phyloP scores from a whole-genome alignment of 2,888 invertebrate species.

The Hymenopus coronatus region DNA sequence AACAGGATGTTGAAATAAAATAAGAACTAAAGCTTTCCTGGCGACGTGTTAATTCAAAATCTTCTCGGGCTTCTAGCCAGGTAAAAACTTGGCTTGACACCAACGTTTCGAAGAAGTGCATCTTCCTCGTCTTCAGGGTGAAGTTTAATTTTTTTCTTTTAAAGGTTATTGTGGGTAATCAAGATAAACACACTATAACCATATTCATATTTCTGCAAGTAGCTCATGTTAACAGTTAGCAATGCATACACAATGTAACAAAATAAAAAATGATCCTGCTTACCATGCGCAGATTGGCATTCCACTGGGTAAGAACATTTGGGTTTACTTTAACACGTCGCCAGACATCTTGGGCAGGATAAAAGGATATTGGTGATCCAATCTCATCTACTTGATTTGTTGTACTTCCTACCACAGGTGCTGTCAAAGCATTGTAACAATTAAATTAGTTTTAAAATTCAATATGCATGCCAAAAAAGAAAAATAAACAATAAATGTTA shows the following conservation, averaged over 20 bases:
- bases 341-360: constrained; percentile 55
- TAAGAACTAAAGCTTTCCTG: too few relatives aligned
- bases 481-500: too few relatives aligned
- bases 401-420: constrained; percentile 42
- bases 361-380: constrained; percentile 48
- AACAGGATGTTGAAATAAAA: too few relatives aligned
- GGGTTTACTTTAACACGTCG: constrained; percentile 63
- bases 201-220: constrained; percentile 35
- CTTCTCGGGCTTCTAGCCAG: too few relatives aligned
- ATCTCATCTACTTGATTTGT: constrained; percentile 45
- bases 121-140: too few relatives aligned
- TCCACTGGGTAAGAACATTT: constrained; percentile 70
- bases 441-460: too few relatives aligned
- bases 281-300: constrained; percentile 72
- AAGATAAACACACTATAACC: background rate
- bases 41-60: too few relatives aligned
- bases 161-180: too few relatives aligned
- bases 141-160: too few relatives aligned
- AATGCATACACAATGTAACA: background rate
- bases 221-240: background rate
- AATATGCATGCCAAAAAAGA: too few relatives aligned
- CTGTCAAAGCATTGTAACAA: background rate
- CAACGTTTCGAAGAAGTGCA: too few relatives aligned
- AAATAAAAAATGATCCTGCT: constrained; percentile 34
- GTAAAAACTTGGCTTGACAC: too few relatives aligned